phyloP scores from a whole-genome alignment of 1,140 invertebrate genomes.

The Heliconius eleuchia region DNA sequence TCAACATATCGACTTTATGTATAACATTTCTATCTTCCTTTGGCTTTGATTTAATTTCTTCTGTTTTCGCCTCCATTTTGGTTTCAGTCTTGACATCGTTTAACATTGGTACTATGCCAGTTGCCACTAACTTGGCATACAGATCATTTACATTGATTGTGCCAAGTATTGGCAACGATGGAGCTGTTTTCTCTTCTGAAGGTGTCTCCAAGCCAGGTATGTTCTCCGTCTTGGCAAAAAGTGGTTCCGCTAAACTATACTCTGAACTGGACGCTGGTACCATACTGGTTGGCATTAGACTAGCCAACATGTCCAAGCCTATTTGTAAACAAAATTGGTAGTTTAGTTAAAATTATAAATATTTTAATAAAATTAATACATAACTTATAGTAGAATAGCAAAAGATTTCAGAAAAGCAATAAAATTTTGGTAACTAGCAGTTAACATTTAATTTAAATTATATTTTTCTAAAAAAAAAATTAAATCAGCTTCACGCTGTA shows the following conservation, averaged over 20 bases:
- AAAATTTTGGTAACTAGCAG: neutral
- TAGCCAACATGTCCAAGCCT: conserved; percentile 83
- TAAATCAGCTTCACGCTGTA: no score
- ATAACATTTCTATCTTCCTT: conserved; percentile 76
- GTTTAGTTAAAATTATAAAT: no score
- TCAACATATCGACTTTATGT: conserved; percentile 84
- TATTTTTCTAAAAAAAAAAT: no score
- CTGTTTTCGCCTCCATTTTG: conserved; percentile 64
- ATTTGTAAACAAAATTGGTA: conserved; percentile 28
- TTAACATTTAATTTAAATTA: neutral
- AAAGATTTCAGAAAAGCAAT: no score
- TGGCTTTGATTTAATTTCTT: conserved; percentile 63
- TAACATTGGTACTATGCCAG: conserved; percentile 87
- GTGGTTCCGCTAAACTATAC: conserved; percentile 74
- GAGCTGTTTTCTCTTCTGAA: conserved; percentile 59
- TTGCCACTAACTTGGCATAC: conserved; percentile 91
- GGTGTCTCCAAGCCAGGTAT: conserved; percentile 65
- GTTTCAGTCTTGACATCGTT: conserved; percentile 64
- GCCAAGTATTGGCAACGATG: conserved; percentile 49
- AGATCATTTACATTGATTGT: conserved; percentile 90
- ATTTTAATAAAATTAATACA: no score
- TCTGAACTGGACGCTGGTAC: conserved; percentile 81
- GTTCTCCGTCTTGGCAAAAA: conserved; percentile 54
- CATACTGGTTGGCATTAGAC: conserved; percentile 83
- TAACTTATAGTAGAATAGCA: no score